Evolutionary conservation across 1,140 invertebrate genomes (phyloP).

Genomic region (Drosophila prosaltans): DNA sequence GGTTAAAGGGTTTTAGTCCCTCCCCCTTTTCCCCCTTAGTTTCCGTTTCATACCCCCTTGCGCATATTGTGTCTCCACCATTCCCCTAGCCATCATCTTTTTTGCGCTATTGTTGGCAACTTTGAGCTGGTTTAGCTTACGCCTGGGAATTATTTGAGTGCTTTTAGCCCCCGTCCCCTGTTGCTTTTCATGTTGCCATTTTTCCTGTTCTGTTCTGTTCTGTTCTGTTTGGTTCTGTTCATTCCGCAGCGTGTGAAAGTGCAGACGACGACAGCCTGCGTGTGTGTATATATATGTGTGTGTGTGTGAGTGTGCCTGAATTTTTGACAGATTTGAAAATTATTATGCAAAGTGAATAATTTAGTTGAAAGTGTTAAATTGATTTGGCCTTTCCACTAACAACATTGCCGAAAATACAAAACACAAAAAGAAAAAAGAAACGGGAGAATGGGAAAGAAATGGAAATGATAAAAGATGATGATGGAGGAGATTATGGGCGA

Average conservation of each 20-base stretch:
- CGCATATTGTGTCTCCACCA: neutral
- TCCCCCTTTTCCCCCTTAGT: neutral
- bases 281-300: conserved; percentile 11
- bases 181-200: neutral
- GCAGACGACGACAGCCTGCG: conserved; percentile 66
- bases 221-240: neutral
- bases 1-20: conserved; percentile 76
- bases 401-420: conserved; percentile 24
- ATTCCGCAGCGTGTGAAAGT: conserved; percentile 72
- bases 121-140: conserved; percentile 79
- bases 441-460: neutral
- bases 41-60: neutral
- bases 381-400: conserved; percentile 77
- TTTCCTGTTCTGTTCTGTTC: neutral
- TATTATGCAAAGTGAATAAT: conserved; percentile 82
- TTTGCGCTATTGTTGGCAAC: conserved; percentile 71
- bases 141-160: conserved; percentile 80
- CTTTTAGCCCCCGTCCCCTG: conserved; percentile 47
- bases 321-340: conserved; percentile 81
- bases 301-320: conserved; percentile 47
- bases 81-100: neutral
- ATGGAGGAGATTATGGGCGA: conserved; percentile 62
- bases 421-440: neutral
- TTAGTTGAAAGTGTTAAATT: conserved; percentile 81
- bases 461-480: conserved; percentile 22